These are phyloP conservation scores for Microctonus brassicae DNA, from an alignment of 2,888 invertebrate species.

Conservation along the genomic window DNA sequence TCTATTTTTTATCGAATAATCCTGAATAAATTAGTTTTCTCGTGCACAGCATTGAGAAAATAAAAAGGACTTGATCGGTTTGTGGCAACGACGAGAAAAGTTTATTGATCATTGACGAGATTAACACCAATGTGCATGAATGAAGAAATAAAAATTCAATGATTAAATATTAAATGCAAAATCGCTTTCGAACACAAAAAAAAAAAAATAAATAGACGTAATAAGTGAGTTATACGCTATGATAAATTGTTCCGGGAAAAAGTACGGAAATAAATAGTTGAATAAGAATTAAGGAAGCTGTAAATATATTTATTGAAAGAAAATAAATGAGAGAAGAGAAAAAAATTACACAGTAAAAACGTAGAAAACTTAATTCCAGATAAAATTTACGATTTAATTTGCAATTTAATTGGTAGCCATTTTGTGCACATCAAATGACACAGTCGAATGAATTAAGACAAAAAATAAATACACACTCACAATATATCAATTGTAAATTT, in stretches of 20 bases:
- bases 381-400: slow-evolving; percentile 38
- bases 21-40: neutral
- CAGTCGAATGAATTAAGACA: slow-evolving; percentile 1
- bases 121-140: slow-evolving; percentile 1
- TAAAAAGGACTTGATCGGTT: slow-evolving; percentile 25
- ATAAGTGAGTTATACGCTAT: too few species aligned
- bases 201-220: too few species aligned
- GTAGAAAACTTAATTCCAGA: slow-evolving; percentile 31
- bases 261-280: too few species aligned
- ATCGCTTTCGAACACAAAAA: too few species aligned
- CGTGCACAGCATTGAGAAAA: neutral
- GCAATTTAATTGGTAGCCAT: slow-evolving; percentile 33
- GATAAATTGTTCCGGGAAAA: too few species aligned
- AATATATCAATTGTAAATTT: too few species aligned
- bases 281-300: too few species aligned
- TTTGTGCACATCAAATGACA: neutral
- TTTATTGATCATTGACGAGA: slow-evolving; percentile 26
- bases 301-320: too few species aligned
- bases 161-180: too few species aligned
- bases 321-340: neutral
- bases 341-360: slow-evolving; percentile 16
- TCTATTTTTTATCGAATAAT: too few species aligned
- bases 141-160: too few species aligned
- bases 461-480: too few species aligned
- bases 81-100: slow-evolving; percentile 15